Conservation (phyloP, 2,113 vertebrate species). For the Etheostoma cragini region DNA sequence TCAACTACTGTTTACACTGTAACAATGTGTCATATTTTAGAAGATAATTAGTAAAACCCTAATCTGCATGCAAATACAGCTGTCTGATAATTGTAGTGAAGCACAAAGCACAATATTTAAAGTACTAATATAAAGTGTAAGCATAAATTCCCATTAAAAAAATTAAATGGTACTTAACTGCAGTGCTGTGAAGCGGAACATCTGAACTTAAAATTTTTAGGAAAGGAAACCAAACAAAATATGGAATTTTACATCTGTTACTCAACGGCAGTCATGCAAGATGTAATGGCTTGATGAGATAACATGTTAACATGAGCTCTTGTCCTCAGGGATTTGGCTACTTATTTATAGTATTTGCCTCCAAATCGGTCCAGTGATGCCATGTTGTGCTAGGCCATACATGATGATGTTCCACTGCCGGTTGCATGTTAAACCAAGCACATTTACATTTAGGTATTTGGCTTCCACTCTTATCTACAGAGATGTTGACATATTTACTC, state of each 20-base stretch:
- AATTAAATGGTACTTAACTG: too few relatives aligned
- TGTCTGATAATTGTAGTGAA: too few relatives aligned
- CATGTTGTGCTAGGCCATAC: background rate
- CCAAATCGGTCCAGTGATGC: background rate
- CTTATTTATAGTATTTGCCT: background rate
- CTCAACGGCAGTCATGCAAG: background rate
- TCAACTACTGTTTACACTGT: too few relatives aligned
- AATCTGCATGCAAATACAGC: too few relatives aligned
- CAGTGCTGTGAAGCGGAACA: background rate
- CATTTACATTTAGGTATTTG: conserved; percentile 9
- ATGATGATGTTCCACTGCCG: background rate
- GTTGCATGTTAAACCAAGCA: conserved; percentile 9
- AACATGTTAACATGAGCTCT: background rate
- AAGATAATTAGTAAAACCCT: too few relatives aligned
- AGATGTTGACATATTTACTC: conserved; percentile 41
- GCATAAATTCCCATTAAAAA: too few relatives aligned
- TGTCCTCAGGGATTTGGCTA: background rate
- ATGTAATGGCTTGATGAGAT: background rate
- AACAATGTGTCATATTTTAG: too few relatives aligned
- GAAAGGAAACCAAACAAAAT: background rate
- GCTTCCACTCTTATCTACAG: background rate
- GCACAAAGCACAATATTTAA: too few relatives aligned
- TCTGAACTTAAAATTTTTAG: background rate
- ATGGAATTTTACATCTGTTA: background rate
- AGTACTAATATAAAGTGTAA: too few relatives aligned